Conservation (phyloP, 2,888 invertebrate species). For the Aporophyla lueneburgensis region DNA sequence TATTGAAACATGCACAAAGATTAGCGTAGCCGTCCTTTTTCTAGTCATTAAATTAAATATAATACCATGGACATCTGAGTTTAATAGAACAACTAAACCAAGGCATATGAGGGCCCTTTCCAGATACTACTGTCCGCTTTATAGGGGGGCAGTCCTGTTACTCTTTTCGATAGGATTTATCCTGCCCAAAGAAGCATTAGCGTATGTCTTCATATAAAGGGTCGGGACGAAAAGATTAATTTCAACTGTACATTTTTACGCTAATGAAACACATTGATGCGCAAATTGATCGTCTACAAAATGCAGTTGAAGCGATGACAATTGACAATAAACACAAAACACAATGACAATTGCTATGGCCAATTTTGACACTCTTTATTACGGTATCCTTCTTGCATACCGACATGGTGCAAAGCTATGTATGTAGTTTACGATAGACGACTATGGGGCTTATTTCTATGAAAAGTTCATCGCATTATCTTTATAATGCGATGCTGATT, state of each 20-base stretch:
- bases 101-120: background rate
- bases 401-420: background rate
- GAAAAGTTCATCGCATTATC: background rate
- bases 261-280: too few species aligned
- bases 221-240: too few species aligned
- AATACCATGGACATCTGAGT: background rate
- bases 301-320: too few species aligned
- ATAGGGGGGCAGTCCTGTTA: too few species aligned
- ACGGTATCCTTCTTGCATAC: background rate
- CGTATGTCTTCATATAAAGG: too few species aligned
- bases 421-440: background rate
- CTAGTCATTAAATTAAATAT: background rate
- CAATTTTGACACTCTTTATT: background rate
- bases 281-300: too few species aligned
- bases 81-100: background rate
- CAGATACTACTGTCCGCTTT: background rate
- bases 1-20: too few species aligned
- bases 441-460: background rate
- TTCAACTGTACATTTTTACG: too few species aligned
- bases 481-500: background rate
- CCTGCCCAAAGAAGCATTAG: too few species aligned
- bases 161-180: background rate
- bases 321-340: too few species aligned
- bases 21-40: too few species aligned
- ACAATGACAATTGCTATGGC: too few species aligned